A percentile compares a stretch with the other conserved stretches of the same genome.
phyloP scores from a whole-genome alignment of 2,888 invertebrate genomes.

The Orchestes rusci region DNA sequence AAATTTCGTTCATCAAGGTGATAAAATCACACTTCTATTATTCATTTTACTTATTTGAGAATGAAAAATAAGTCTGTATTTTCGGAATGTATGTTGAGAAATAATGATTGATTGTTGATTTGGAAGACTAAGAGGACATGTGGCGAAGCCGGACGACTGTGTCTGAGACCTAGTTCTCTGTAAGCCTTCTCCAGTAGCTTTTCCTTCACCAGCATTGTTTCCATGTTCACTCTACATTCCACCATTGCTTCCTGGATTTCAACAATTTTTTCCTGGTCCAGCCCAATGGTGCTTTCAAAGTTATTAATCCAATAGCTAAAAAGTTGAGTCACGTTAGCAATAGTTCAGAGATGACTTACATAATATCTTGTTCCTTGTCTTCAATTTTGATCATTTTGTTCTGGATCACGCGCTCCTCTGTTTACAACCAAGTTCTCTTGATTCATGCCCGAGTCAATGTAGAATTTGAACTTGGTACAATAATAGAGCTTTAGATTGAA shows the following conservation, averaged over 20 bases:
- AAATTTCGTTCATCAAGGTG: no score
- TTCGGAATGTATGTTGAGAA: no score
- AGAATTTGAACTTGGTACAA: slow-evolving; percentile 50
- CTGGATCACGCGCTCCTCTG: slow-evolving; percentile 40
- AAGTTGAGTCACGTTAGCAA: no score
- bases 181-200: slow-evolving; percentile 56
- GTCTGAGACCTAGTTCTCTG: no score
- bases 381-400: slow-evolving; percentile 39
- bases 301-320: not conserved
- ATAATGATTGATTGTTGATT: no score
- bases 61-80: no score
- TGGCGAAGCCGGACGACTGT: no score
- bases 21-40: no score
- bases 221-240: slow-evolving; percentile 47
- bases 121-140: no score
- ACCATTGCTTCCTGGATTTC: slow-evolving; percentile 41
- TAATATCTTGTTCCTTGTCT: slow-evolving; percentile 45
- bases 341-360: no score
- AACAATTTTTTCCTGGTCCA: slow-evolving; percentile 42
- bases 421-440: slow-evolving; percentile 56
- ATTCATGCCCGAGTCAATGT: slow-evolving; percentile 62
- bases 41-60: no score
- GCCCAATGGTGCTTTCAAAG: slow-evolving; percentile 41
- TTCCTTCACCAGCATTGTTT: slow-evolving; percentile 50
- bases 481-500: slow-evolving; percentile 55